Conservation (phyloP, 1,140 invertebrate genomes). For the Caenorhabditis elegans region WBcel235 BX284606.5:4249001-4249500, state of each 20-base stretch:
- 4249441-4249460: constrained; percentile 72
- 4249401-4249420: constrained; percentile 12
- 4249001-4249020: no score
- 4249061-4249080: no score
- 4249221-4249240: not conserved
- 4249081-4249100: no score
- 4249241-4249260: not conserved
- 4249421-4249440: constrained; percentile 35
- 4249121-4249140: no score
- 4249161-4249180: no score
- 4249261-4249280: not conserved
- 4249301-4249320: constrained; percentile 27
- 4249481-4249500: constrained; percentile 97
- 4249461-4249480: constrained; percentile 88
- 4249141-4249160: no score
- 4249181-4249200: no score
- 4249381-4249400: not conserved
- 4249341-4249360: not conserved
- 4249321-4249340: constrained; percentile 27
- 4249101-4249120: no score
- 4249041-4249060: no score
- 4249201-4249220: no score
- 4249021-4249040: no score
- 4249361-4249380: not conserved
- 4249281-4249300: not conserved